Conservation (phyloP, 2,797 vertebrate genomes). For the Pyrocephalus nanus region DNA sequence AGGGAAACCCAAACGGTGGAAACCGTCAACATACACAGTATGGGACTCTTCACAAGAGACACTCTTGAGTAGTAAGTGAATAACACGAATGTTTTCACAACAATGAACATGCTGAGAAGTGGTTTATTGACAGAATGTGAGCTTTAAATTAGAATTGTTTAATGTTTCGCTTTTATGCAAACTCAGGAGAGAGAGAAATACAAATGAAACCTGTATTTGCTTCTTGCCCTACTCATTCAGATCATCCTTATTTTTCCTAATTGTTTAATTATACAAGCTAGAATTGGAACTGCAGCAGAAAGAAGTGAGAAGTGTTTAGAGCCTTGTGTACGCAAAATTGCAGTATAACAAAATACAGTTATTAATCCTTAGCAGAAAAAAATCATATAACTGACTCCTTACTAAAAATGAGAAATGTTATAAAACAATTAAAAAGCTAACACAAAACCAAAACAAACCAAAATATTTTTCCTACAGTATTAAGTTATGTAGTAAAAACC, state of each 20-base stretch:
- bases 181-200: neutral
- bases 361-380: neutral
- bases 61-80: rapidly evolving
- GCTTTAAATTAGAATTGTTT: neutral
- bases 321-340: neutral
- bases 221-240: neutral
- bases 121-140: neutral
- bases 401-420: neutral
- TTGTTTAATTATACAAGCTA: neutral
- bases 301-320: neutral
- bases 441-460: neutral
- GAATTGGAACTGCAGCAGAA: neutral
- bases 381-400: neutral
- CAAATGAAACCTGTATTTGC: neutral
- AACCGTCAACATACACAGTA: rapidly evolving
- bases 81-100: rapidly evolving
- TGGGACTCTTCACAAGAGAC: too few species aligned
- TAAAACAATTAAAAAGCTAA: neutral
- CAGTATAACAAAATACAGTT: neutral
- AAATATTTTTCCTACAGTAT: neutral
- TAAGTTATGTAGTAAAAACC: neutral
- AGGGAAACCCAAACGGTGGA: neutral
- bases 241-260: neutral
- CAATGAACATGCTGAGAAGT: neutral
- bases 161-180: neutral